Base-by-base conservation (phyloP, 2,888 invertebrate genomes). In the Nomada fabriciana region DNA sequence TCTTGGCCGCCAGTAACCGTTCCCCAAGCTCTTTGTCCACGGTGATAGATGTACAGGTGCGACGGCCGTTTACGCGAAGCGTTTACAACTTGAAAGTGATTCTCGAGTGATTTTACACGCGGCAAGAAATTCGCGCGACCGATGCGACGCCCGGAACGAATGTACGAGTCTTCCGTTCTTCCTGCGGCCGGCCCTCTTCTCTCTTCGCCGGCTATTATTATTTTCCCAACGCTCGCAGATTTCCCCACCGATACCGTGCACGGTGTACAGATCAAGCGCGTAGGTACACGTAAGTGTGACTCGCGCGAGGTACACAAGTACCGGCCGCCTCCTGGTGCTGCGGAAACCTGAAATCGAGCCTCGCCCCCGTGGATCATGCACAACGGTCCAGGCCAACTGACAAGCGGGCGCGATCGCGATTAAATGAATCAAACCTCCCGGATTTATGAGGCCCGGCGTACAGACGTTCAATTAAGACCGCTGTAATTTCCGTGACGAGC, bases 41-140 rank as follows among this genome's bases (percentile, higher is more conserved):
- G 60, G 57, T 68, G 81, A 85, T 84, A 78, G 61, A 59, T 79
- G 23, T 20, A 75, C 50, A 77, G 72, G 29, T 36, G 63, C 73
- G 65, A 73, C 59, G 76, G 85, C 69, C 80, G 76, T 83, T 86
- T 73, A 78, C 79, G 76, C 82, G 85, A 82, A 80, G 84, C 70
- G 85, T 85, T 85, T 76, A 80, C 85, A 81, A 85, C 85, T 76
- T 82, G 79, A 82, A 82, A 85, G 85, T 75, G 82, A 85, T 85
- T 85, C 79, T 20, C 76, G 63, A 74, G 63, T 82, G 79, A 85
- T 84, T 82, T 85, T 84, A 80, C 84, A 76, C 85, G 85, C 73
- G 59, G 79, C 79, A 69, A 71, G 77, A 84, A 79, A 74, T 81
- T 81, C 81, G 81, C 78, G 78, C 81, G 83, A 61, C 57, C 84